A percentile compares a stretch with the other conserved stretches of the same genome.
phyloP scores from a whole-genome alignment of 2,797 vertebrate species.

The Corythornis leucogaster region DNA sequence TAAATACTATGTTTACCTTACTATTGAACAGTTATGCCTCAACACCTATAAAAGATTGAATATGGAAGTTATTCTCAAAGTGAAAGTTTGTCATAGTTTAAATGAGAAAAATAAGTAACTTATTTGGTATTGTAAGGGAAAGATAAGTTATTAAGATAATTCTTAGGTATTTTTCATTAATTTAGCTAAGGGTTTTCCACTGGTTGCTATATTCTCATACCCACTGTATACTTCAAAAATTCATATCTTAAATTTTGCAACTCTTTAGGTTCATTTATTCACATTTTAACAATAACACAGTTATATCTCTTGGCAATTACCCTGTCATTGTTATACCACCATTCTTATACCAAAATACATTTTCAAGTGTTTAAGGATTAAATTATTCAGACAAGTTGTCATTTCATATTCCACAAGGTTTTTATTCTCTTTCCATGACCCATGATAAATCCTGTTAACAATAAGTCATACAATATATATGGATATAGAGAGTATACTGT shows the following conservation, averaged over 20 bases:
- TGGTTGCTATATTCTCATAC: background rate
- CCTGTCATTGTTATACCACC: slow-evolving; percentile 39
- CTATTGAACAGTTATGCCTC: slow-evolving; percentile 63
- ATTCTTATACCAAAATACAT: background rate
- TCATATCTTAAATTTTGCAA: background rate
- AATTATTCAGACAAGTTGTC: slow-evolving; percentile 44
- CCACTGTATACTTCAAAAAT: background rate
- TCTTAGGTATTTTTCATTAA: background rate
- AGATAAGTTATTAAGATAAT: background rate
- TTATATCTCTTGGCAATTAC: slow-evolving; percentile 11
- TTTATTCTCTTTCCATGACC: background rate
- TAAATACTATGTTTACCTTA: slow-evolving; percentile 68
- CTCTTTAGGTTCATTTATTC: background rate
- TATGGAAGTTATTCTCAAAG: slow-evolving; percentile 5
- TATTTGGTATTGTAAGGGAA: background rate
- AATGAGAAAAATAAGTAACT: background rate
- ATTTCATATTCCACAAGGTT: slow-evolving; percentile 12
- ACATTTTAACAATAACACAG: slow-evolving; percentile 1
- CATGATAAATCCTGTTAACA: slow-evolving; percentile 3
- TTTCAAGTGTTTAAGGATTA: slow-evolving; percentile 48
- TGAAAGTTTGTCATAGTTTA: slow-evolving; percentile 47
- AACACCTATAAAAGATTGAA: slow-evolving; percentile 34
- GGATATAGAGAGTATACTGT: background rate
- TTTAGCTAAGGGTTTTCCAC: background rate
- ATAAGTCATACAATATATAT: background rate